Evolutionary conservation across 2,888 invertebrate genomes (phyloP).

Genomic region (Cephus pulcher): DNA sequence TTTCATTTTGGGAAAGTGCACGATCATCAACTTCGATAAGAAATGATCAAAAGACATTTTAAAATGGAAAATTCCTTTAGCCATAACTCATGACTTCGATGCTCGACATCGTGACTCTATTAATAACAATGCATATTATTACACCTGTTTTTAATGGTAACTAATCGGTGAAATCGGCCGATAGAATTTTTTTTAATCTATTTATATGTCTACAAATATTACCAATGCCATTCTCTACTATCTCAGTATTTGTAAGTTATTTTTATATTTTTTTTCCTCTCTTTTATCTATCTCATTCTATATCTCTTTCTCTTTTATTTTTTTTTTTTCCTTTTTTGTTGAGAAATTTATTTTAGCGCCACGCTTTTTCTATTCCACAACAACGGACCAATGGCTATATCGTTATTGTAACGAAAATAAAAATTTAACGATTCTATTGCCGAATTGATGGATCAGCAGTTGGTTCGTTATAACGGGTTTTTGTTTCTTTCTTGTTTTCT

Average conservation of each 20-base stretch:
- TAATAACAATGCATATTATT: background rate
- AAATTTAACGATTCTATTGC: constrained; percentile 22
- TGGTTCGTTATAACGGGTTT: background rate
- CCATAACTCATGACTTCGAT: background rate
- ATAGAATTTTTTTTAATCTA: background rate
- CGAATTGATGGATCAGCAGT: background rate
- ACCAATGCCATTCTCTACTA: constrained; percentile 32
- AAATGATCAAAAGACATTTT: background rate
- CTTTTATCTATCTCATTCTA: constrained; percentile 2
- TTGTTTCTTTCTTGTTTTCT: background rate
- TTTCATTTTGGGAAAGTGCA: background rate
- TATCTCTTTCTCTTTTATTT: background rate
- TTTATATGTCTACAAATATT: constrained; percentile 13
- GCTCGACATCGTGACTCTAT: background rate
- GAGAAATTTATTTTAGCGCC: constrained; percentile 52
- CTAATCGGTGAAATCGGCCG: background rate
- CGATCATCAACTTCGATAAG: background rate
- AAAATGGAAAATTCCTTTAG: background rate
- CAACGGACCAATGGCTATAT: constrained; percentile 4
- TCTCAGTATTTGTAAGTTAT: constrained; percentile 48
- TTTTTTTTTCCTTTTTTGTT: constrained; percentile 42
- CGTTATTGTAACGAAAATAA: constrained; percentile 7
- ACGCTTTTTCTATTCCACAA: constrained; percentile 42
- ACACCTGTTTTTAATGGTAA: background rate
- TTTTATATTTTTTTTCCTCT: constrained; percentile 14